These are phyloP conservation scores for Zootoca vivipara DNA, from an alignment of 2,113 vertebrate species.

Conservation along the genomic window DNA sequence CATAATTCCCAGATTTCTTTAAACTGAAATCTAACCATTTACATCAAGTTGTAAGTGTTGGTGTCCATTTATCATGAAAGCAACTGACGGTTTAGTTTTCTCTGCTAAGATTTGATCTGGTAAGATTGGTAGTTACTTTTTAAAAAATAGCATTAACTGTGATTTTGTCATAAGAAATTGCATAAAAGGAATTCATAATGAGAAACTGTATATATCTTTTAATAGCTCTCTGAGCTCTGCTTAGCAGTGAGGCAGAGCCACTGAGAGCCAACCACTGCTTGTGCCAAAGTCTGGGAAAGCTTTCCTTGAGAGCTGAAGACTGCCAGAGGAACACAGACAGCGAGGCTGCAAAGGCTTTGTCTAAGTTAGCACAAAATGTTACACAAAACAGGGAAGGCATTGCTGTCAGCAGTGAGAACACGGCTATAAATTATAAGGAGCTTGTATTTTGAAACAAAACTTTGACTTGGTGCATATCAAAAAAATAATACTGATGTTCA, in stretches of 20 bases:
- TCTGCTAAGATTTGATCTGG: no score
- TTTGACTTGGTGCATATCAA: background rate
- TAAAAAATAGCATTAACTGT: no score
- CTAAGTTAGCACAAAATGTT: background rate
- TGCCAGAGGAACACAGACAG: background rate
- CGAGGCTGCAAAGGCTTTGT: background rate
- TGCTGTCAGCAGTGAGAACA: background rate
- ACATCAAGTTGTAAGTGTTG: no score
- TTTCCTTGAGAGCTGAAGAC: background rate
- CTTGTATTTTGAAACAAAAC: slow-evolving; percentile 5
- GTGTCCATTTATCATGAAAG: no score
- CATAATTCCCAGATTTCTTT: no score
- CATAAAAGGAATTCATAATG: slow-evolving; percentile 47
- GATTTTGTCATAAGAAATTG: background rate
- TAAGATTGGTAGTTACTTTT: no score
- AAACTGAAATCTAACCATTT: no score
- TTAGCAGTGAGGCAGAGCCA: background rate
- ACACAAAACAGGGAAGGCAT: slow-evolving; percentile 26
- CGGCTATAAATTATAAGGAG: background rate
- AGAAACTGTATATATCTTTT: slow-evolving; percentile 15
- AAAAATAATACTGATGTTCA: slow-evolving; percentile 32
- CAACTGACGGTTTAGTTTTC: no score
- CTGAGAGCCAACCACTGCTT: slow-evolving; percentile 16
- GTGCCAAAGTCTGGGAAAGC: slow-evolving; percentile 13
- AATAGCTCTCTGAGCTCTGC: slow-evolving; percentile 16